Conservation (phyloP, 2,797 vertebrate genomes). For the Leptatherina wallacei region DNA sequence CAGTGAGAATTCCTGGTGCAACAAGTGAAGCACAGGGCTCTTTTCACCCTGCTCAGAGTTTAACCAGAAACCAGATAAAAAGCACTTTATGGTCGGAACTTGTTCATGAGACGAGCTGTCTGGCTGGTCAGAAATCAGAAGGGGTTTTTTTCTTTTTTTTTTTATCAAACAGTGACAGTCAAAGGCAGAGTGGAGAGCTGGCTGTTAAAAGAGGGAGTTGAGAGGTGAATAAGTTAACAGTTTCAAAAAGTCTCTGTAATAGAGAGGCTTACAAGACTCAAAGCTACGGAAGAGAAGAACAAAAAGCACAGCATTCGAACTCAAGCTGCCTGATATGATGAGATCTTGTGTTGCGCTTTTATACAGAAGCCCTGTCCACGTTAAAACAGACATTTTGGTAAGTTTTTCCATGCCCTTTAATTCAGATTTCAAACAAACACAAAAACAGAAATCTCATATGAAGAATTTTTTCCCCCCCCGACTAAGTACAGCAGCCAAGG, state of each 20-base stretch:
- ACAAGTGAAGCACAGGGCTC: background rate
- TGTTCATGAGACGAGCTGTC: slow-evolving; percentile 1
- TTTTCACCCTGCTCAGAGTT: background rate
- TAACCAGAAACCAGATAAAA: background rate
- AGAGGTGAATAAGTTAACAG: background rate
- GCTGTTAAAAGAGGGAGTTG: background rate
- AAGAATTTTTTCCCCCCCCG: no score
- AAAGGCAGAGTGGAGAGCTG: background rate
- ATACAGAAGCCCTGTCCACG: no score
- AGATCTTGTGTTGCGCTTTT: background rate
- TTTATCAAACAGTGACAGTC: background rate
- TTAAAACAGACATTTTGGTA: no score
- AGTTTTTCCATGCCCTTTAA: no score
- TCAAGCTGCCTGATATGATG: no score
- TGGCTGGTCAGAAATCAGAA: background rate
- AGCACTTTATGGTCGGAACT: slow-evolving; percentile 9
- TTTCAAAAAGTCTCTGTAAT: background rate
- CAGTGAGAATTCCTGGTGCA: background rate
- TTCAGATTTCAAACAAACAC: no score
- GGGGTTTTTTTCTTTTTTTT: background rate
- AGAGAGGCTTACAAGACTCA: background rate
- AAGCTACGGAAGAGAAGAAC: background rate
- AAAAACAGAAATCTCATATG: no score
- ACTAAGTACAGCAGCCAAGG: no score
- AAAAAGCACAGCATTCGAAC: background rate